phyloP scores from a whole-genome alignment of 2,797 vertebrate species.

The Esox masquinongy region DNA sequence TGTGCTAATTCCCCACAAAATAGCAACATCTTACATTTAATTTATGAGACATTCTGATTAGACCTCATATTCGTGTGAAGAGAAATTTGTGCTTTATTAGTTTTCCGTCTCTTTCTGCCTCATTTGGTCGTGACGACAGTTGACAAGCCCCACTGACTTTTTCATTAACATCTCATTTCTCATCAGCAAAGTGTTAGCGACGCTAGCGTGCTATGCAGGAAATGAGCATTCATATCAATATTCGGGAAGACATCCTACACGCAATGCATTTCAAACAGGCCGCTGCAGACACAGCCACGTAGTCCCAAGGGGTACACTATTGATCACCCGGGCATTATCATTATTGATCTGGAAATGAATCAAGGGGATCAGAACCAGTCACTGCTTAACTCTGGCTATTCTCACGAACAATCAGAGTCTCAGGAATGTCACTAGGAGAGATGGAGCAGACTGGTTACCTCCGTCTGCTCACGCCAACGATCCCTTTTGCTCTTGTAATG shows the following conservation, averaged over 20 bases:
- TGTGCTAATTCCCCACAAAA: constrained; percentile 36
- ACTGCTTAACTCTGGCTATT: constrained; percentile 24
- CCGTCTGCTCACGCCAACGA: neutral
- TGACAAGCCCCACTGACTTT: constrained; percentile 62
- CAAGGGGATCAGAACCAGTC: constrained; percentile 25
- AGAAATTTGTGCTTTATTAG: constrained; percentile 54
- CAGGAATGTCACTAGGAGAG: neutral
- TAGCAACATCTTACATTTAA: constrained; percentile 1
- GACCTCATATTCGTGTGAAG: constrained; percentile 46
- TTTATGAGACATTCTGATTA: constrained; percentile 46
- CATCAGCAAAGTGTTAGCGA: constrained; percentile 37
- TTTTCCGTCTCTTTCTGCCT: constrained; percentile 51
- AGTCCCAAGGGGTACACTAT: constrained; percentile 27
- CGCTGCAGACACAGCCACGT: constrained; percentile 5
- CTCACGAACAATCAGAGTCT: constrained; percentile 7
- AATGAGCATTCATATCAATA: constrained; percentile 70
- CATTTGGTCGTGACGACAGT: constrained; percentile 63
- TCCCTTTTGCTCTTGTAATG: neutral
- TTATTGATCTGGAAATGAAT: constrained; percentile 52
- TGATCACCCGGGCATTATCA: constrained; percentile 54
- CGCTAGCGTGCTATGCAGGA: constrained; percentile 54
- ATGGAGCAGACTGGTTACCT: neutral
- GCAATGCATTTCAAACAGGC: constrained; percentile 53
- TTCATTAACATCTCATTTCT: constrained; percentile 61
- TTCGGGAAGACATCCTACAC: constrained; percentile 48